A percentile compares a stretch with the other conserved stretches of the same genome.
These are phyloP conservation scores for Littorina saxatilis DNA, from an alignment of 1,140 invertebrate genomes.

Conservation along the genomic window DNA sequence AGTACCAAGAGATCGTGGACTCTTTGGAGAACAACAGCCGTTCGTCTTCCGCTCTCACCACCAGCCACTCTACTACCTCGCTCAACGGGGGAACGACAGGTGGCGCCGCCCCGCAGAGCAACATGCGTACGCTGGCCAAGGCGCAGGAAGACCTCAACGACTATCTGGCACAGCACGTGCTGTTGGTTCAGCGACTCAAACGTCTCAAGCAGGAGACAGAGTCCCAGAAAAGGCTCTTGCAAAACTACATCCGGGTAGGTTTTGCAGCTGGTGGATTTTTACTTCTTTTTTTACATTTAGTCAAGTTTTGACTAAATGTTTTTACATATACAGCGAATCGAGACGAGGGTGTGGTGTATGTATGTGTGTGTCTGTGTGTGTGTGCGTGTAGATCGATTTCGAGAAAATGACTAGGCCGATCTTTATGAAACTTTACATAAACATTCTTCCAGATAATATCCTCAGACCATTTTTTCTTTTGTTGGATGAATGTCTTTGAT, in stretches of 20 bases:
- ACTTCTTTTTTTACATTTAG: too few species aligned
- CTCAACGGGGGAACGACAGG: not conserved
- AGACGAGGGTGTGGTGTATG: too few species aligned
- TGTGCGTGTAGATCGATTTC: too few species aligned
- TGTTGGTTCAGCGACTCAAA: slow-evolving; percentile 57
- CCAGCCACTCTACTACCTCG: not conserved
- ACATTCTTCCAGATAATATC: too few species aligned
- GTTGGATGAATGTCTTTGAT: too few species aligned
- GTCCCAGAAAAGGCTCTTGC: slow-evolving; percentile 56
- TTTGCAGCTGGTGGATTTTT: too few species aligned
- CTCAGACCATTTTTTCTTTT: too few species aligned
- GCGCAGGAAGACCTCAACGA: slow-evolving; percentile 67
- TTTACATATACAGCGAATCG: too few species aligned
- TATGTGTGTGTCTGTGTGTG: too few species aligned
- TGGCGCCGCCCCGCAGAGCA: slow-evolving; percentile 40
- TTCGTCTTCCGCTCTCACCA: not conserved
- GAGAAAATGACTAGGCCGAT: too few species aligned
- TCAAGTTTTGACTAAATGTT: too few species aligned
- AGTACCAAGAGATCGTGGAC: slow-evolving; percentile 66
- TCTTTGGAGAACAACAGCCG: slow-evolving; percentile 59
- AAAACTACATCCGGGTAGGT: slow-evolving; percentile 61
- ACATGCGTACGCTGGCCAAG: slow-evolving; percentile 63
- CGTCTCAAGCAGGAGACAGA: slow-evolving; percentile 56
- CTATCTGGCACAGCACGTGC: slow-evolving; percentile 55
- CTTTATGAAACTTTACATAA: too few species aligned